Evolutionary conservation across 2,797 vertebrate species (phyloP).

Genomic region (Alfaro cultratus): DNA sequence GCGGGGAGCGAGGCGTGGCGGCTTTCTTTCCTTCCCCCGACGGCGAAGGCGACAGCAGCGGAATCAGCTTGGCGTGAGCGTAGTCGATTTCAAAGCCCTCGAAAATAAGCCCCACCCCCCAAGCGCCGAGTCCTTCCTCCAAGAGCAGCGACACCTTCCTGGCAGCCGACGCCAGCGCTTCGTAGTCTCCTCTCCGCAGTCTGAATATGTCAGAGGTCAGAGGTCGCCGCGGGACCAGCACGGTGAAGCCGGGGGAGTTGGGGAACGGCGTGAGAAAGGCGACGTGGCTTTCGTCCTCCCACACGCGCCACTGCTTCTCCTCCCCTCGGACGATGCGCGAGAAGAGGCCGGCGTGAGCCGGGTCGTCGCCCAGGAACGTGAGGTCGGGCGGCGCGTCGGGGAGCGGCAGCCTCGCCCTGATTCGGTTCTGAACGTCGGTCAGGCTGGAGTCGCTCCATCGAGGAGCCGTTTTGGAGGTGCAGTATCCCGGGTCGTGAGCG

Average conservation of each 20-base stretch:
- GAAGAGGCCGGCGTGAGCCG: slow-evolving; percentile 70
- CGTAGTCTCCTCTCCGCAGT: slow-evolving; percentile 71
- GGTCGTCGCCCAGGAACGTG: slow-evolving; percentile 73
- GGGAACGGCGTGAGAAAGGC: slow-evolving; percentile 84
- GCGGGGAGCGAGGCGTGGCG: neutral
- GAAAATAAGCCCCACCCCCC: slow-evolving; percentile 79
- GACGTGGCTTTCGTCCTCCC: slow-evolving; percentile 79
- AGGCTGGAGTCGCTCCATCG: slow-evolving; percentile 69
- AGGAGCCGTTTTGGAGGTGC: slow-evolving; percentile 80
- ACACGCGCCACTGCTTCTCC: slow-evolving; percentile 83
- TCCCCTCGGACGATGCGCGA: slow-evolving; percentile 80
- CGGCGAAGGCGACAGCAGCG: slow-evolving; percentile 45
- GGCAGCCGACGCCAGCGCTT: slow-evolving; percentile 66
- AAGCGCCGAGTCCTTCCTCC: slow-evolving; percentile 62
- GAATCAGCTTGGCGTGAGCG: slow-evolving; percentile 82
- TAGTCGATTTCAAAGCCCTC: slow-evolving; percentile 84
- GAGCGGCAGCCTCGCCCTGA: slow-evolving; percentile 63
- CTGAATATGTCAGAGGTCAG: slow-evolving; percentile 80
- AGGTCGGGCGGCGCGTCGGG: slow-evolving; percentile 54
- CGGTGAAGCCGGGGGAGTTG: slow-evolving; percentile 79
- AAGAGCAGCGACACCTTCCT: slow-evolving; percentile 69
- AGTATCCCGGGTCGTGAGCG: slow-evolving; percentile 72
- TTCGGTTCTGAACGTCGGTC: slow-evolving; percentile 60
- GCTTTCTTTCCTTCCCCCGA: fast-evolving
- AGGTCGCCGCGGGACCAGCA: slow-evolving; percentile 80